Conservation (phyloP, 1,140 invertebrate species). For the Oryzaephilus surinamensis region DNA sequence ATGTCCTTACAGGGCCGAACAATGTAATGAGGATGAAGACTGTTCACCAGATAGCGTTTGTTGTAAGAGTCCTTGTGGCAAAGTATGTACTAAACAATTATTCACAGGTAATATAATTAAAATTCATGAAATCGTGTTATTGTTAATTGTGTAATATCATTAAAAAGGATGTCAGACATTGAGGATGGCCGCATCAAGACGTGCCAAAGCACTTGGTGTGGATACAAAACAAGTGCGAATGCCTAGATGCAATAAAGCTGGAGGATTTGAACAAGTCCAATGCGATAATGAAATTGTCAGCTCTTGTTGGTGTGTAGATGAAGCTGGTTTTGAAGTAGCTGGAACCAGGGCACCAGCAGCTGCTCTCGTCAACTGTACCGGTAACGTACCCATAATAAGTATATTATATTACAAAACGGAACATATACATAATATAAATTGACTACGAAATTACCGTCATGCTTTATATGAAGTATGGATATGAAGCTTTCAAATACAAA, state of each 20-base stretch:
- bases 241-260: slow-evolving; percentile 55
- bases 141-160: background rate
- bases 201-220: slow-evolving; percentile 48
- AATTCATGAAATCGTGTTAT: background rate
- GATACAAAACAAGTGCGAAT: slow-evolving; percentile 43
- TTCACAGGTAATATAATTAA: slow-evolving; percentile 31
- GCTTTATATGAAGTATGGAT: too few relatives aligned
- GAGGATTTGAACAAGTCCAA: slow-evolving; percentile 67
- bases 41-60: slow-evolving; percentile 34
- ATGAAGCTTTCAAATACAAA: too few relatives aligned
- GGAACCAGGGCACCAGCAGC: slow-evolving; percentile 58
- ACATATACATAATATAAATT: too few relatives aligned
- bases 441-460: too few relatives aligned
- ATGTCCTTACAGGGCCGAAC: slow-evolving; percentile 33
- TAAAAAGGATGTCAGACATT: slow-evolving; percentile 55
- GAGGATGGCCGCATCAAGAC: slow-evolving; percentile 46
- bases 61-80: slow-evolving; percentile 37
- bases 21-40: slow-evolving; percentile 32
- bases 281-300: slow-evolving; percentile 54
- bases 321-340: slow-evolving; percentile 62
- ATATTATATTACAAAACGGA: too few relatives aligned
- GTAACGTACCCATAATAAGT: too few relatives aligned
- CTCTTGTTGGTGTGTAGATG: slow-evolving; percentile 74
- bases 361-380: slow-evolving; percentile 57
- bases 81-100: slow-evolving; percentile 37